These are phyloP conservation scores for Aethina tumida DNA, from an alignment of 1,140 invertebrate species.

Conservation along the genomic window DNA sequence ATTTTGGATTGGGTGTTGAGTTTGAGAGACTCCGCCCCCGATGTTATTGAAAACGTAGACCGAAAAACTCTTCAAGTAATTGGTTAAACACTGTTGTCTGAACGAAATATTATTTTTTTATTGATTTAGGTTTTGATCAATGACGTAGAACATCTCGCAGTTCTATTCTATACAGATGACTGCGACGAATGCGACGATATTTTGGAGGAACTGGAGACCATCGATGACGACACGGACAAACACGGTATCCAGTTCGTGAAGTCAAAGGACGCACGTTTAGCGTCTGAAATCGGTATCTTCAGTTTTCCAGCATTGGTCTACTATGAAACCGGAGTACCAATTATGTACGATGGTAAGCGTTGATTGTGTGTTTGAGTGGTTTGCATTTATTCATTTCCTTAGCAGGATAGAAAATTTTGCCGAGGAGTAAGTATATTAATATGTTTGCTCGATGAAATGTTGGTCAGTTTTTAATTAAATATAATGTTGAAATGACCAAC, in stretches of 20 bases:
- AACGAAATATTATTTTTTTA: no score
- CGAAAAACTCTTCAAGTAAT: slow-evolving; percentile 71
- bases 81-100: neutral
- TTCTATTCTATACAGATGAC: slow-evolving; percentile 87
- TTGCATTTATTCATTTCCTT: slow-evolving; percentile 9
- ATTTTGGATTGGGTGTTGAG: slow-evolving; percentile 85
- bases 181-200: slow-evolving; percentile 73
- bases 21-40: slow-evolving; percentile 70
- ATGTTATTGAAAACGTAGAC: slow-evolving; percentile 87
- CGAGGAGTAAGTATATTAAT: slow-evolving; percentile 11
- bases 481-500: no score
- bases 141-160: slow-evolving; percentile 83
- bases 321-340: slow-evolving; percentile 86
- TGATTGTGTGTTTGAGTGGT: slow-evolving; percentile 1
- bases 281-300: slow-evolving; percentile 84
- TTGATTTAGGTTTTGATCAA: slow-evolving; percentile 75
- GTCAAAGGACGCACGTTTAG: slow-evolving; percentile 79
- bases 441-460: no score
- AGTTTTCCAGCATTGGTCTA: slow-evolving; percentile 84
- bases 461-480: no score
- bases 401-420: slow-evolving; percentile 12
- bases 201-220: slow-evolving; percentile 82
- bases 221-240: slow-evolving; percentile 88
- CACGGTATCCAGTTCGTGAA: slow-evolving; percentile 85
- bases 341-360: slow-evolving; percentile 86